phyloP scores from a whole-genome alignment of 1,140 invertebrate species.

The Brachionus koreanus region DNA sequence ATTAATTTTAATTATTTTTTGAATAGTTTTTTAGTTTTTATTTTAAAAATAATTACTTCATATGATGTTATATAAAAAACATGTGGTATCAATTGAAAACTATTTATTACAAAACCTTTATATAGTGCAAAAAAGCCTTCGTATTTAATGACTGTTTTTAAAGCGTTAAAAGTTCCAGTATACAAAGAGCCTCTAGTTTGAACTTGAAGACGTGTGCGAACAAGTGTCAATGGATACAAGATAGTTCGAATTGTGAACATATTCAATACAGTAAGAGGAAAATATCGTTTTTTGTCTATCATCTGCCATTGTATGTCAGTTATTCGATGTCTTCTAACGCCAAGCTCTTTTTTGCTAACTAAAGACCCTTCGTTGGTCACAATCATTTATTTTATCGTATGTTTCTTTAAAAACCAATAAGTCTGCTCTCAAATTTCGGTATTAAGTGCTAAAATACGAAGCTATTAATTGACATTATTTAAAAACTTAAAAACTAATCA shows the following conservation, averaged over 20 bases:
- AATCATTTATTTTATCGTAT: neutral
- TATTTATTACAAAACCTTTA: conserved; percentile 89
- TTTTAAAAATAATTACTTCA: conserved; percentile 72
- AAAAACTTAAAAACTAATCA: neutral
- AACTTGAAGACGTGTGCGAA: conserved; percentile 87
- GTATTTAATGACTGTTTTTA: conserved; percentile 76
- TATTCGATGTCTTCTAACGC: neutral
- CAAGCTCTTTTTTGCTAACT: neutral
- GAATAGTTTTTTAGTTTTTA: conserved; percentile 62
- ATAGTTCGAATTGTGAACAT: conserved; percentile 80
- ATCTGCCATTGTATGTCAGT: conserved; percentile 90
- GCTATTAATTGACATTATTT: neutral
- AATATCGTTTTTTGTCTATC: conserved; percentile 90
- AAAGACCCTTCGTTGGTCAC: neutral
- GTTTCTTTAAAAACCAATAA: too few species aligned
- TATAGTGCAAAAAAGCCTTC: conserved; percentile 85
- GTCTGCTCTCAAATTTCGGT: neutral
- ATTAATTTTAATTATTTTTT: conserved; percentile 44
- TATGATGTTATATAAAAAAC: conserved; percentile 92
- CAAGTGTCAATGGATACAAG: conserved; percentile 89
- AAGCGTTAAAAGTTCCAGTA: conserved; percentile 80
- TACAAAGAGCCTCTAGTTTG: conserved; percentile 63
- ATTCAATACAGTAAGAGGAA: conserved; percentile 82
- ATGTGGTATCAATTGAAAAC: conserved; percentile 72
- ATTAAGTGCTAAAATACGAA: neutral